Percentiles rank a stretch among this genome's conserved stretches.
Evolutionary conservation across 2,113 vertebrate species (phyloP).

Genomic region (Xiphophorus hellerii): DNA sequence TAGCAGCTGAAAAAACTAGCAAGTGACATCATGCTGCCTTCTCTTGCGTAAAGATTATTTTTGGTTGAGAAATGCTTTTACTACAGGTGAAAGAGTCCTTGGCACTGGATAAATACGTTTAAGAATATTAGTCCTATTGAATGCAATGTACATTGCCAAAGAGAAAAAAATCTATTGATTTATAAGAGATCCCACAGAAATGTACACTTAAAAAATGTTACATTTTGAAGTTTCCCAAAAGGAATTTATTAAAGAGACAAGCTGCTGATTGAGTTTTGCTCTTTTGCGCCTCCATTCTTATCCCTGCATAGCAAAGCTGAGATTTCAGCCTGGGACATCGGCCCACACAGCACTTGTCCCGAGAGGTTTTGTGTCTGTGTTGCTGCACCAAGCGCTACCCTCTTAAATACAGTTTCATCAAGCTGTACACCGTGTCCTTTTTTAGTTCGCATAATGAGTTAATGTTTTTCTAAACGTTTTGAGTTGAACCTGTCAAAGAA

Average conservation of each 20-base stretch:
- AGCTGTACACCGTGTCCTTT: constrained; percentile 3
- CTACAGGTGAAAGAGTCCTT: background rate
- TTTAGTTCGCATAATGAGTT: background rate
- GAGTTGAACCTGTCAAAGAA: constrained; percentile 6
- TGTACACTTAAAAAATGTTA: background rate
- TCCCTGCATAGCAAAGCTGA: constrained; percentile 24
- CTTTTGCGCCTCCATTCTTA: constrained; percentile 21
- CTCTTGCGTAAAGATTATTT: background rate
- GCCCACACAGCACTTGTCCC: constrained; percentile 16
- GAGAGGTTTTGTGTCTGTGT: constrained; percentile 32
- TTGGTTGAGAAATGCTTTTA: background rate
- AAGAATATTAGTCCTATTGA: background rate
- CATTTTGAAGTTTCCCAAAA: background rate
- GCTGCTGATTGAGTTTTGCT: constrained; percentile 14
- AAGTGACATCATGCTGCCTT: background rate
- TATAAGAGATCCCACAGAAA: no score
- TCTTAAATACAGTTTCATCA: background rate
- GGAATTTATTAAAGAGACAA: constrained; percentile 3
- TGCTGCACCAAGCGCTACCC: background rate
- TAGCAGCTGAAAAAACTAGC: background rate
- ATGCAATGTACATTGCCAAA: no score
- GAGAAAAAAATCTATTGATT: no score
- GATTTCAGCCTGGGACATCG: constrained; percentile 41
- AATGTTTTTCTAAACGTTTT: background rate
- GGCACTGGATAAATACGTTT: background rate